These are phyloP conservation scores for Bellardia pandia DNA, from an alignment of 2,888 invertebrate species.

Conservation along the genomic window DNA sequence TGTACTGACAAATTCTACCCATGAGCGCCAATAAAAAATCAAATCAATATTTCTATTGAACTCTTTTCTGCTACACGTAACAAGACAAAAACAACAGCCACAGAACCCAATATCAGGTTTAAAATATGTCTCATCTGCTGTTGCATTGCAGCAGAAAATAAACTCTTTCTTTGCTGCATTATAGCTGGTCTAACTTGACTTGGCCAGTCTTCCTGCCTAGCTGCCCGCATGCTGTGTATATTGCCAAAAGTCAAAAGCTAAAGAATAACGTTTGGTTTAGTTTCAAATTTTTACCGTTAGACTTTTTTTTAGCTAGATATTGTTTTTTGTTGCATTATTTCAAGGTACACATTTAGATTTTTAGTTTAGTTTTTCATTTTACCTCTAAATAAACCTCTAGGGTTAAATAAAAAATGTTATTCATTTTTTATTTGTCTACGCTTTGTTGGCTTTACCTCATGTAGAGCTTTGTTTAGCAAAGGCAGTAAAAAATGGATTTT, in stretches of 20 bases:
- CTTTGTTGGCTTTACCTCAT: conserved; percentile 61
- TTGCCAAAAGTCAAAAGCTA: conserved; percentile 66
- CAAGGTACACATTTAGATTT: conserved; percentile 38
- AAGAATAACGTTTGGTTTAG: conserved; percentile 56
- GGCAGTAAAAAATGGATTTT: not conserved
- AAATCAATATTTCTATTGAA: conserved; percentile 25
- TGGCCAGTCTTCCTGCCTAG: conserved; percentile 4
- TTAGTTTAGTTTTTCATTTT: conserved; percentile 16
- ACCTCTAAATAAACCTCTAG: conserved; percentile 42
- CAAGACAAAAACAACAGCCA: not conserved
- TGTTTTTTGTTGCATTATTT: conserved; percentile 9
- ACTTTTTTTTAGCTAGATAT: conserved; percentile 14
- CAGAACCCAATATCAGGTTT: not conserved
- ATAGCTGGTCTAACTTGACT: not conserved
- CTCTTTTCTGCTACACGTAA: not conserved
- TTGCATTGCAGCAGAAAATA: conserved; percentile 1
- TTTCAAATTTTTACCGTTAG: conserved; percentile 43
- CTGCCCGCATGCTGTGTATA: conserved; percentile 28
- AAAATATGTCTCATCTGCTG: conserved; percentile 28
- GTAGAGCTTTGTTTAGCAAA: conserved; percentile 42
- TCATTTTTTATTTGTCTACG: not conserved
- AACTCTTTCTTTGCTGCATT: conserved; percentile 8
- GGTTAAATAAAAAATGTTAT: conserved; percentile 46
- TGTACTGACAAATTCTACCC: no score
- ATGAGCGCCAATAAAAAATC: not conserved